phyloP scores from a whole-genome alignment of 2,888 invertebrate species.

The Neria commutata region DNA sequence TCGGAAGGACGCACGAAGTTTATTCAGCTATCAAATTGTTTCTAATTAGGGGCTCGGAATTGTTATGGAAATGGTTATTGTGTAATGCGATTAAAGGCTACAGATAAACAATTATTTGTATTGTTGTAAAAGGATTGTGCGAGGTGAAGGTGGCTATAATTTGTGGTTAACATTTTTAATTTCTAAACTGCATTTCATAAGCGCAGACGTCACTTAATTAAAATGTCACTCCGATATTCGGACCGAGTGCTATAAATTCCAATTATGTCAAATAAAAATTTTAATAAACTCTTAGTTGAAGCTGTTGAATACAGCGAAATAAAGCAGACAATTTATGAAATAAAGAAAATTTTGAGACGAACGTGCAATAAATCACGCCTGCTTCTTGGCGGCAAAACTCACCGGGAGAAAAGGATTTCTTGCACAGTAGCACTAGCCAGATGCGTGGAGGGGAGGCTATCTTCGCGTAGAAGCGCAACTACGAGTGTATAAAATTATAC shows the following conservation, averaged over 20 bases:
- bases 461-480: too few species aligned
- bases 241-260: constrained; percentile 46
- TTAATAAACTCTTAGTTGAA: constrained; percentile 53
- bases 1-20: constrained; percentile 18
- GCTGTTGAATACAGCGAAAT: constrained; percentile 3
- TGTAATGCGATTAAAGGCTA: too few species aligned
- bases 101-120: too few species aligned
- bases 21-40: constrained; percentile 47
- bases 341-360: constrained; percentile 15
- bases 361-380: constrained; percentile 40
- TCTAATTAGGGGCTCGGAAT: constrained; percentile 48
- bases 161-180: constrained; percentile 11
- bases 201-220: constrained; percentile 25
- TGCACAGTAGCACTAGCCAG: not conserved
- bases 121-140: too few species aligned
- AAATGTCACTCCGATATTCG: constrained; percentile 28
- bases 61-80: constrained; percentile 28
- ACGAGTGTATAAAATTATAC: too few species aligned
- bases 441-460: too few species aligned
- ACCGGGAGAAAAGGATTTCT: not conserved
- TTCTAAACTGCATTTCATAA: constrained; percentile 33
- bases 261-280: constrained; percentile 60
- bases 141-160: too few species aligned
- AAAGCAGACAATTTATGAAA: constrained; percentile 9
- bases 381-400: not conserved